Conservation (phyloP, 2,113 vertebrate genomes). For the Muntiacus muntjak region DNA sequence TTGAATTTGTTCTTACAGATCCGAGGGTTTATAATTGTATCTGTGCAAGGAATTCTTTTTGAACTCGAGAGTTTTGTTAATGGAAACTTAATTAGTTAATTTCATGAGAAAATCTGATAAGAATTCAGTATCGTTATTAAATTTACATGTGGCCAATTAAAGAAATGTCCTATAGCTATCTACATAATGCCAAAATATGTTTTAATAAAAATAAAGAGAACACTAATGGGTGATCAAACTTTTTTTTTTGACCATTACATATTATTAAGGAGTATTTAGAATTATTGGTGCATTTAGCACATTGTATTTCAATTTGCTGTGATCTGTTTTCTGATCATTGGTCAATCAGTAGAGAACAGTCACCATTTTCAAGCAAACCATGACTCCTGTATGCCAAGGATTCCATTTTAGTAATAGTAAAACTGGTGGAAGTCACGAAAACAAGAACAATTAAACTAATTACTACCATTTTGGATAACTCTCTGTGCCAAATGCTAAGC, state of each 20-base stretch:
- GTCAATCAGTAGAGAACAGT: neutral
- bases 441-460: neutral
- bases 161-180: neutral
- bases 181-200: neutral
- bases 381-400: neutral
- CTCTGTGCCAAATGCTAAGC: neutral
- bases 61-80: neutral
- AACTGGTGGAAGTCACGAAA: neutral
- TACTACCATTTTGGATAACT: neutral
- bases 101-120: neutral
- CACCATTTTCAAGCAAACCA: neutral
- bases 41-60: neutral
- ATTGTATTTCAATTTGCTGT: neutral
- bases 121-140: neutral
- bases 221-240: neutral
- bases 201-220: slow-evolving; percentile 7
- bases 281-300: neutral
- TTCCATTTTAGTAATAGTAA: neutral
- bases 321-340: neutral
- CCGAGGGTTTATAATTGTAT: neutral
- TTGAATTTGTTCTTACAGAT: neutral
- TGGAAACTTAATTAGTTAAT: neutral
- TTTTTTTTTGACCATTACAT: neutral
- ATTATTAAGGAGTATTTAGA: neutral
- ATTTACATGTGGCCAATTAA: neutral